Evolutionary conservation across 2,113 vertebrate species (phyloP), one percentile per base, ranked within the genome.

Genomic region (Emydura subglobosa): DNA sequence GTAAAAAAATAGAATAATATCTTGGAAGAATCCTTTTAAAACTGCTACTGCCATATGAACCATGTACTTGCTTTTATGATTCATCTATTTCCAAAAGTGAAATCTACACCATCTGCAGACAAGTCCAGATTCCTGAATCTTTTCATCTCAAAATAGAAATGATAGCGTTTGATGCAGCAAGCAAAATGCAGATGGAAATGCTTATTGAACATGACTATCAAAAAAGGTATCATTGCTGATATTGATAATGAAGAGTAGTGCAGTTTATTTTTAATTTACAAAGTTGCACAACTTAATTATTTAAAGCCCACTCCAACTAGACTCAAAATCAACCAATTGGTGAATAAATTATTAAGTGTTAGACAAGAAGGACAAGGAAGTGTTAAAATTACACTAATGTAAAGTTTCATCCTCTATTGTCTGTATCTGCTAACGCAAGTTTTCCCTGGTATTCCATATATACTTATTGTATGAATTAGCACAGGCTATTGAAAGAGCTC

Each of bases 391-490:
- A 78, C 42, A 78, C 7, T 13, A 78, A 44, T 25, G 12, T 47
- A 47, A 47, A 78, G 42, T 21, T 78, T 72, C n/a, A 72, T 72
- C 55, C 22, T 80, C 44, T 39, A 55, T 5, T 55, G 7, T 39
- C 27, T 0, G 0, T 34, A 42, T 0, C 1, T n/a, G 34, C 25
- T 44, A 39, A 88, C 85, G 31, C 2, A 9, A 10, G 4, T 72
- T n/a, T 25, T n/a, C 16, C 47, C 74, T 25, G n/a, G 57, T 24
- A 21, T 44, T 57, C 19, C 84, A 55, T 44, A 4, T 2, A 31
- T 17, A 16, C 29, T 83, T 55, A 68, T 72, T 39, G 17, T 72
- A 84, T 27, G 42, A 9, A 13, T 24, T 21, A n/a, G 47, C 17
- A 39, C 74, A 88, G 10, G 17, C 21, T 90, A 27, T n/a, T 3